Conservation (phyloP, 2,888 invertebrate species). For the Cylindroiulus punctatus region DNA sequence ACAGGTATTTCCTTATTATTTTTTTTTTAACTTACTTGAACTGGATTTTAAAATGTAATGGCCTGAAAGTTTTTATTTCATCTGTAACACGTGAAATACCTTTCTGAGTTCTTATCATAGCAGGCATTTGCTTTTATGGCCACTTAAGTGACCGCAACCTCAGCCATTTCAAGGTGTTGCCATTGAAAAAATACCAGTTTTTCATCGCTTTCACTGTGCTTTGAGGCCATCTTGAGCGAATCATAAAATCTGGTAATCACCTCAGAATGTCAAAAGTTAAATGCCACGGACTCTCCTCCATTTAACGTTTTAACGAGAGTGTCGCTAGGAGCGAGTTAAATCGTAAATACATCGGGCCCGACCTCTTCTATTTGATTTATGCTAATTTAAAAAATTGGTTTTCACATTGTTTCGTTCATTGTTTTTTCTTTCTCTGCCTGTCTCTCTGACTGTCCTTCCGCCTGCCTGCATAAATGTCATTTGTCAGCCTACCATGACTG, state of each 20-base stretch:
- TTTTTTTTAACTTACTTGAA: too few relatives aligned
- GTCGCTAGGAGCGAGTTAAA: background rate
- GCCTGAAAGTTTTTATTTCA: too few relatives aligned
- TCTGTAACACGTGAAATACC: background rate
- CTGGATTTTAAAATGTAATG: too few relatives aligned
- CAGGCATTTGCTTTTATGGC: background rate
- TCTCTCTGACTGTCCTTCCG: constrained; percentile 35
- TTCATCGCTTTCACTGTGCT: background rate
- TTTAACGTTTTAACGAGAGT: background rate
- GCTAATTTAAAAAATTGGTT: constrained; percentile 44
- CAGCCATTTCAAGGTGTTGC: background rate
- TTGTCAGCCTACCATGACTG: background rate
- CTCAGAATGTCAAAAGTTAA: background rate
- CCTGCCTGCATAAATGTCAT: constrained; percentile 35
- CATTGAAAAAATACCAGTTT: constrained; percentile 29
- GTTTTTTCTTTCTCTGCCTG: background rate
- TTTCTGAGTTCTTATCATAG: background rate
- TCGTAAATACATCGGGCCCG: background rate
- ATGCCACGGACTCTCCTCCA: background rate
- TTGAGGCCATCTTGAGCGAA: constrained; percentile 16
- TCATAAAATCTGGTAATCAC: constrained; percentile 24
- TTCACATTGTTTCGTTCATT: constrained; percentile 33
- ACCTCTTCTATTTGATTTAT: background rate
- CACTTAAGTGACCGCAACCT: background rate
- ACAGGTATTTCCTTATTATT: too few relatives aligned